A percentile compares a stretch with the other conserved stretches of the same genome.
phyloP scores from a whole-genome alignment of 92 coral and sea anemone genomes.

The Muricea muricata region DNA sequence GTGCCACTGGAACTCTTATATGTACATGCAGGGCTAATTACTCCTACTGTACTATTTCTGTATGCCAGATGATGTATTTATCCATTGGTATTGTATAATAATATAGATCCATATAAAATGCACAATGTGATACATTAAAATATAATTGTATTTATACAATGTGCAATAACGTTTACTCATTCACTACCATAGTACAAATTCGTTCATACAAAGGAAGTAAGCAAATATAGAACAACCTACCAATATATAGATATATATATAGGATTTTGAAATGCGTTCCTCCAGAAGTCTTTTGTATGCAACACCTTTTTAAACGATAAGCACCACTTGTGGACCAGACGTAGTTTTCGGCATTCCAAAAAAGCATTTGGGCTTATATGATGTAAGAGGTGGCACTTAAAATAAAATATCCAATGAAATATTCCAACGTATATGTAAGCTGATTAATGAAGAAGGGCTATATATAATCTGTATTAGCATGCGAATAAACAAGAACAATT shows the following conservation, averaged over 20 bases:
- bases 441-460: neutral
- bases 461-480: neutral
- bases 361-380: neutral
- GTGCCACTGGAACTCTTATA: no score
- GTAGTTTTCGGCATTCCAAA: neutral
- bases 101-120: no score
- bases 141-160: no score
- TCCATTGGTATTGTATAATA: no score
- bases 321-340: neutral
- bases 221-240: neutral
- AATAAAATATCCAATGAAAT: constrained; percentile 13
- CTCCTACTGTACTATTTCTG: no score
- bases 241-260: neutral
- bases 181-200: no score
- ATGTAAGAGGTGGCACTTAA: neutral
- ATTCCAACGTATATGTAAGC: neutral
- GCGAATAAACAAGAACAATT: constrained; percentile 3
- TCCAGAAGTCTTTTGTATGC: neutral
- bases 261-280: neutral
- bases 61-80: no score
- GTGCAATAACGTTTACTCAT: no score
- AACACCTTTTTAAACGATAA: neutral
- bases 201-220: no score
- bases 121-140: no score
- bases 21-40: no score